Conservation (phyloP, 2,113 vertebrate genomes). For the Nyctibius bracteatus region DNA sequence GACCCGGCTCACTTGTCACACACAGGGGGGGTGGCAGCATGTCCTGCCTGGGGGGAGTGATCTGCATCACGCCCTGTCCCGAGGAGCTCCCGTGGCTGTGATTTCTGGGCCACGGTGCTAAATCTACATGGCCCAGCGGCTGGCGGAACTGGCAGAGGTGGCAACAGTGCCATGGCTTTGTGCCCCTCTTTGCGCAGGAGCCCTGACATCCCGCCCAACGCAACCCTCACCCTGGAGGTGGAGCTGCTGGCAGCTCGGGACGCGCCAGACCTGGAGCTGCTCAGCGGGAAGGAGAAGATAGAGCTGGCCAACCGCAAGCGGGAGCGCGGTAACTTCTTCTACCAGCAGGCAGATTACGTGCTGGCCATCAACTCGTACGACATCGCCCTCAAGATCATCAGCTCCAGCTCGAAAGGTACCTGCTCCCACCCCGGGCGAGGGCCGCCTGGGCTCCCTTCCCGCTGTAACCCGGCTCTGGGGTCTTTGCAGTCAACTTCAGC, state of each 20-base stretch:
- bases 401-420: slow-evolving; percentile 91
- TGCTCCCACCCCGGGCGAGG: fast-evolving
- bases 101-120: fast-evolving
- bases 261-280: slow-evolving; percentile 83
- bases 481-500: slow-evolving; percentile 83
- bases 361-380: slow-evolving; percentile 93
- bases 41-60: fast-evolving
- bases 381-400: slow-evolving; percentile 86
- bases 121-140: fast-evolving
- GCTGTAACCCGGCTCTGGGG: not conserved
- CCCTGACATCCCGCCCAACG: slow-evolving; percentile 78
- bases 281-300: slow-evolving; percentile 80
- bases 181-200: slow-evolving; percentile 51
- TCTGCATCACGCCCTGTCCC: fast-evolving
- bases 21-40: fast-evolving
- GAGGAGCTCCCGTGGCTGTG: fast-evolving
- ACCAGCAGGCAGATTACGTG: slow-evolving; percentile 88
- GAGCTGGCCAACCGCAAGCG: slow-evolving; percentile 85
- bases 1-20: fast-evolving
- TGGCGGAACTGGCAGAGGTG: not conserved
- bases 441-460: fast-evolving
- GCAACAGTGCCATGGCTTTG: fast-evolving
- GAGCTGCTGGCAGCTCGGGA: slow-evolving; percentile 80
- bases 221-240: slow-evolving; percentile 83
- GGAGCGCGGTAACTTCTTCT: slow-evolving; percentile 88